Evolutionary conservation across 2,888 invertebrate species (phyloP).

Genomic region (Cremastinae sp.): DNA sequence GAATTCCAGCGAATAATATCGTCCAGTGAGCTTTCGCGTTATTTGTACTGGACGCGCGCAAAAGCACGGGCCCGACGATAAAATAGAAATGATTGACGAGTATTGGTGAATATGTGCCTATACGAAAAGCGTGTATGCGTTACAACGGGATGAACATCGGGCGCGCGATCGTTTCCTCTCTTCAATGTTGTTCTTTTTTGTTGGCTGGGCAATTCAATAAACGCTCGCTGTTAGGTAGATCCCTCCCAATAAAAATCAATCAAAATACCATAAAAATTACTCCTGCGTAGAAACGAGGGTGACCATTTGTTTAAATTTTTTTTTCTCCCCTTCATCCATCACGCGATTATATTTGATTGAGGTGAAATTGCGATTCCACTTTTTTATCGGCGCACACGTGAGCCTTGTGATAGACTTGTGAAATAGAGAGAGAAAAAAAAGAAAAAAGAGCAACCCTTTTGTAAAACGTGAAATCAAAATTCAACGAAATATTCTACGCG

Average conservation of each 20-base stretch:
- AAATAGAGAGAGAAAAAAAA: too few relatives aligned
- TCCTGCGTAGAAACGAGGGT: slow-evolving; percentile 18
- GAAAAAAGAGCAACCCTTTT: too few relatives aligned
- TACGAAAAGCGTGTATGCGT: slow-evolving; percentile 14
- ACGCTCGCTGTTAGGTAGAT: not conserved
- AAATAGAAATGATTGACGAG: slow-evolving; percentile 39
- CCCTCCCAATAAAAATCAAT: slow-evolving; percentile 34
- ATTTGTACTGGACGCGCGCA: not conserved
- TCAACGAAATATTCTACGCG: too few relatives aligned
- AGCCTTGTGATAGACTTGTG: too few relatives aligned
- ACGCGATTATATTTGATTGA: not conserved
- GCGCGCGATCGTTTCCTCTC: slow-evolving; percentile 16
- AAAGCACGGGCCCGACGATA: slow-evolving; percentile 14
- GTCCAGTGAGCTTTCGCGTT: not conserved
- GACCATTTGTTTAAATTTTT: not conserved
- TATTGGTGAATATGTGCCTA: slow-evolving; percentile 13
- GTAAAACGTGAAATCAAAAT: too few relatives aligned
- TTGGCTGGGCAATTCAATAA: slow-evolving; percentile 10
- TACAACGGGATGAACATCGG: slow-evolving; percentile 36
- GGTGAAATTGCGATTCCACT: too few relatives aligned
- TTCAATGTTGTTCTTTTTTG: not conserved
- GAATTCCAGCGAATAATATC: slow-evolving; percentile 1
- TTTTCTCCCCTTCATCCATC: not conserved
- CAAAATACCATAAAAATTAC: slow-evolving; percentile 31
- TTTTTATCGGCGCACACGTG: too few relatives aligned